Percentiles rank a stretch among this genome's conserved stretches.
Evolutionary conservation across 2,888 invertebrate species (phyloP).

Genomic region (Lycaena phlaeas): DNA sequence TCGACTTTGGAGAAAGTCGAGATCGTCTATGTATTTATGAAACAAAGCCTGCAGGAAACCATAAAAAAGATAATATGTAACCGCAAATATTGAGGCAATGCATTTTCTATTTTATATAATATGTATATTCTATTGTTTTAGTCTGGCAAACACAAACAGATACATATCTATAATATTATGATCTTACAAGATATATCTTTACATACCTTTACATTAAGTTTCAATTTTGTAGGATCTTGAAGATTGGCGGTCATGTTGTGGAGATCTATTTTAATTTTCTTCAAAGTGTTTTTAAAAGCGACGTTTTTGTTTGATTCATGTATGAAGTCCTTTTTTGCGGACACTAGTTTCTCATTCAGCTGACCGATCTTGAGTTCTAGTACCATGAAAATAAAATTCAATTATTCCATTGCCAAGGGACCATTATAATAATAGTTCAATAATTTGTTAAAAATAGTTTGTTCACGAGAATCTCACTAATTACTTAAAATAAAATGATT

Average conservation of each 20-base stretch:
- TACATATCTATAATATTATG: too few species aligned
- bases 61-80: background rate
- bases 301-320: conserved; percentile 76
- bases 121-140: too few species aligned
- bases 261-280: conserved; percentile 86
- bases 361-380: conserved; percentile 83
- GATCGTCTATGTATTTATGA: conserved; percentile 80
- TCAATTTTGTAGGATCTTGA: conserved; percentile 80
- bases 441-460: too few species aligned
- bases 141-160: too few species aligned
- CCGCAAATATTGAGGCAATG: conserved; percentile 1
- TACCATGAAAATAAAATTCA: conserved; percentile 27
- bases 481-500: too few species aligned
- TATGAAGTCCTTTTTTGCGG: conserved; percentile 80
- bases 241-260: conserved; percentile 84
- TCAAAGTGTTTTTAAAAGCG: conserved; percentile 75
- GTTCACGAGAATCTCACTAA: too few species aligned
- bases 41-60: conserved; percentile 68
- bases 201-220: conserved; percentile 66
- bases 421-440: too few species aligned
- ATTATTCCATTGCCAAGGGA: too few species aligned
- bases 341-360: conserved; percentile 82
- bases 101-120: background rate
- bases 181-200: background rate
- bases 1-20: conserved; percentile 77